Base-by-base conservation (phyloP, 2,113 vertebrate species). In the Tachycineta bicolor region DNA sequence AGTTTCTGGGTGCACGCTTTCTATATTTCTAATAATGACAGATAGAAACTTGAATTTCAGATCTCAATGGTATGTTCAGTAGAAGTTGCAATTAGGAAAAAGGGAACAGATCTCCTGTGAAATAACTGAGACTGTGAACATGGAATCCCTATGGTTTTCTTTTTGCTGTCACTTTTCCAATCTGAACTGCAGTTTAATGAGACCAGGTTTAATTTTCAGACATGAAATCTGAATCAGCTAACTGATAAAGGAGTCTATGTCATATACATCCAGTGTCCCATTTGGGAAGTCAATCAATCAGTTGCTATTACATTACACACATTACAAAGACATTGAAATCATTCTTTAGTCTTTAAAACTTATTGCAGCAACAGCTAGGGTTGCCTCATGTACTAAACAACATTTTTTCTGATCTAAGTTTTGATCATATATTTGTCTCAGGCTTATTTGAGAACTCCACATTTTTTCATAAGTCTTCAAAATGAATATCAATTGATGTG, bases 41-140 rank as follows among this genome's bases (percentile, higher is more conserved):
- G n/a, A 46, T 23, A 85, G 67, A 77, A 95, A 34, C 16, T 80
- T 86, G 79, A 83, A 58, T 90, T 92, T 94, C 76, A 88, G 37
- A 86, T 92, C 92, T 94, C 92, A 80, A 8, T 90, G 75, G 94
- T 59, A 86, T 69, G 60, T 83, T 93, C 50, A 73, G 50, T 12
- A 88, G 85, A 90, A 90, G 49, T n/a, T 83, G 75, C 79, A 95
- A 94, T 93, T 95, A 94, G 59, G 71, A 95, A 94, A 96, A 94
- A 91, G 75, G 34, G 88, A 93, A 63, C 88, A 96, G 90, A 90
- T 93, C 94, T 95, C 94, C 26, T 88, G 92, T 94, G 90, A 92
- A 85, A 93, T 90, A 85, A 70, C n/a, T 50, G 49, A 86, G 59
- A 50, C 44, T 70, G 29, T 77, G 86, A 93, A 63, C 41, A 17